Percentiles rank a stretch among this genome's conserved stretches.
These are phyloP conservation scores for Tetraneura akinire DNA, from an alignment of 1,140 invertebrate genomes.

Conservation along the genomic window DNA sequence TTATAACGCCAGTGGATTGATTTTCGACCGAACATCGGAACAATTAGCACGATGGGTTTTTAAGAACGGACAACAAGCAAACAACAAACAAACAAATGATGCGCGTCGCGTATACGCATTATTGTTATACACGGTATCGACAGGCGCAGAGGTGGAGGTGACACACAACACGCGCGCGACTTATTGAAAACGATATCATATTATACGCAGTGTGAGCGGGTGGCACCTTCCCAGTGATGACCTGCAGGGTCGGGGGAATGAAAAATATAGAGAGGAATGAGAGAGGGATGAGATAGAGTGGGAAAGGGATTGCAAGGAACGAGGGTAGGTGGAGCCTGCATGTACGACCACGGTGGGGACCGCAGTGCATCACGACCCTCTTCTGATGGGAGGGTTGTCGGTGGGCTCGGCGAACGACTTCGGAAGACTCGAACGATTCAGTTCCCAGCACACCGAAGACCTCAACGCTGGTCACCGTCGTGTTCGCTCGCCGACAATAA, in stretches of 20 bases:
- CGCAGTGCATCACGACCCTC: conserved; percentile 23
- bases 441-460: conserved; percentile 15
- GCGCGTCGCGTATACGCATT: not conserved
- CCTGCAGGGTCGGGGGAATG: too few species aligned
- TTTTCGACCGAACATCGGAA: conserved; percentile 2
- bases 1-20: not conserved
- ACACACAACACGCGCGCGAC: not conserved
- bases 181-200: not conserved
- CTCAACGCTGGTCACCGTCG: conserved; percentile 22
- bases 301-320: not conserved
- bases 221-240: not conserved
- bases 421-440: not conserved
- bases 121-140: not conserved
- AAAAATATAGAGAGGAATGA: conserved; percentile 2
- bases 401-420: not conserved
- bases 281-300: not conserved
- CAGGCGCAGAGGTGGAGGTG: too few species aligned
- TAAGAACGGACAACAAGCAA: conserved; percentile 39
- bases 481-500: not conserved
- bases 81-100: not conserved
- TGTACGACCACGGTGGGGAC: not conserved
- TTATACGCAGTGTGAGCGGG: too few species aligned
- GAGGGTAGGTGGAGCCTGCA: conserved; percentile 15
- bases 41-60: conserved; percentile 46
- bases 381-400: not conserved